These are phyloP conservation scores for Larimichthys polyactis DNA, from an alignment of 2,113 vertebrate species.

Conservation along the genomic window DNA sequence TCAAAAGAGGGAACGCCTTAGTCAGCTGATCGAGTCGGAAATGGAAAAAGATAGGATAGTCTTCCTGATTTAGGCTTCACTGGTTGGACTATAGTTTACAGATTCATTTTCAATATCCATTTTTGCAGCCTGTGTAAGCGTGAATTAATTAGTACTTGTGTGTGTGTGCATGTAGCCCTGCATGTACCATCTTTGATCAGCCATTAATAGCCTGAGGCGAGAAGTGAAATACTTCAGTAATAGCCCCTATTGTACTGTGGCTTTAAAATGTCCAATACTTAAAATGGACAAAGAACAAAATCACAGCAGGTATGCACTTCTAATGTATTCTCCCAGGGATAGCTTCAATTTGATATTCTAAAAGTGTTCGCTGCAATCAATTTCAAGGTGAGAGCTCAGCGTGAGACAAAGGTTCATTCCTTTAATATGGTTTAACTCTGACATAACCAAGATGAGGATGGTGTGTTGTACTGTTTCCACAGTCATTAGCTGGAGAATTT, in stretches of 20 bases:
- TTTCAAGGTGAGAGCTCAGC: constrained; percentile 54
- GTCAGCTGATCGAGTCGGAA: neutral
- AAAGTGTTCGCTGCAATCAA: constrained; percentile 31
- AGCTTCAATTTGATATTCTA: constrained; percentile 31
- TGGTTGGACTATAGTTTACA: neutral
- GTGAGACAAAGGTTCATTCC: constrained; percentile 32
- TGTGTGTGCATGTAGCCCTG: neutral
- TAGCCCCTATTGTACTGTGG: constrained; percentile 1
- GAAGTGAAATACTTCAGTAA: constrained; percentile 19
- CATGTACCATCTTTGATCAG: constrained; percentile 17
- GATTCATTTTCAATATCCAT: neutral
- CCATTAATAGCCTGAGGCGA: neutral
- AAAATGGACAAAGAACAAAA: constrained; percentile 44
- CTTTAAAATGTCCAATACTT: constrained; percentile 30
- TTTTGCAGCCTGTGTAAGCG: neutral
- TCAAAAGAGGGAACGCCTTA: neutral
- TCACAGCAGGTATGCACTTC: constrained; percentile 39
- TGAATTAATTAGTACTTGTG: neutral
- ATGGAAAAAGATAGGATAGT: neutral
- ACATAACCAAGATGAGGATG: constrained; percentile 7
- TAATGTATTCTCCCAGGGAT: constrained; percentile 40
- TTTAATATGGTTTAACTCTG: constrained; percentile 33
- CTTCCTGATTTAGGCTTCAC: neutral
- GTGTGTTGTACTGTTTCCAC: constrained; percentile 5
- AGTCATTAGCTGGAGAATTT: constrained; percentile 34